Percentiles rank a stretch among this genome's conserved stretches.
phyloP scores from a whole-genome alignment of 1,140 invertebrate genomes.

The Lepidurus arcticus region DNA sequence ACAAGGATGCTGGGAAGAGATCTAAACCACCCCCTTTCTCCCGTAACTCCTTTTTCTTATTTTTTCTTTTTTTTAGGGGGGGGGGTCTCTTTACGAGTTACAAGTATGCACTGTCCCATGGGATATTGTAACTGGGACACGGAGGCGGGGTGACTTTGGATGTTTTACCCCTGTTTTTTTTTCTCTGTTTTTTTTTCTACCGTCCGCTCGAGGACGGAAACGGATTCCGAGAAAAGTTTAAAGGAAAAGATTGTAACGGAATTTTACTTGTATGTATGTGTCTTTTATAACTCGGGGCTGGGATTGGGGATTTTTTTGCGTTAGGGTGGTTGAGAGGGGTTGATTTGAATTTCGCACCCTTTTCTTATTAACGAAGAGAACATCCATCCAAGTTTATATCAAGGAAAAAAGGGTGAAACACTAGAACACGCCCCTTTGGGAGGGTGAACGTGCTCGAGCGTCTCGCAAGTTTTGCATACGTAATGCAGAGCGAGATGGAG shows the following conservation, averaged over 20 bases:
- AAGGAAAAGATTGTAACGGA: no score
- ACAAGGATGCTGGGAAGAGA: background rate
- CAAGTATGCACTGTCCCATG: background rate
- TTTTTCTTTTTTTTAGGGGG: background rate
- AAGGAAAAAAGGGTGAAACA: background rate
- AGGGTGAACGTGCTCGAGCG: conserved; percentile 1
- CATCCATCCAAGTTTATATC: background rate
- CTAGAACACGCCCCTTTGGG: background rate
- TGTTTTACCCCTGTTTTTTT: background rate
- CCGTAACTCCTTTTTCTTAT: background rate
- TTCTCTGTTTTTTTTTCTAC: background rate
- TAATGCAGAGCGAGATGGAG: background rate
- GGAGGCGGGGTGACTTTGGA: background rate
- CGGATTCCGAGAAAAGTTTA: no score
- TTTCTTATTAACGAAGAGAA: background rate
- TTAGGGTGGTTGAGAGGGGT: background rate
- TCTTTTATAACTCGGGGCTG: no score
- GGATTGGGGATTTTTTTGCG: background rate
- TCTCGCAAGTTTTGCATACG: conserved; percentile 9
- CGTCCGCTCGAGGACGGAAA: no score
- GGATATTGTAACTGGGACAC: conserved; percentile 3
- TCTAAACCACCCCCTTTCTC: background rate
- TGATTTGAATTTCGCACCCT: background rate
- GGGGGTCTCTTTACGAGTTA: background rate
- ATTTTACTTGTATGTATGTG: no score